phyloP scores from a whole-genome alignment of 2,797 vertebrate genomes.

The Coregonus suidteri region DNA sequence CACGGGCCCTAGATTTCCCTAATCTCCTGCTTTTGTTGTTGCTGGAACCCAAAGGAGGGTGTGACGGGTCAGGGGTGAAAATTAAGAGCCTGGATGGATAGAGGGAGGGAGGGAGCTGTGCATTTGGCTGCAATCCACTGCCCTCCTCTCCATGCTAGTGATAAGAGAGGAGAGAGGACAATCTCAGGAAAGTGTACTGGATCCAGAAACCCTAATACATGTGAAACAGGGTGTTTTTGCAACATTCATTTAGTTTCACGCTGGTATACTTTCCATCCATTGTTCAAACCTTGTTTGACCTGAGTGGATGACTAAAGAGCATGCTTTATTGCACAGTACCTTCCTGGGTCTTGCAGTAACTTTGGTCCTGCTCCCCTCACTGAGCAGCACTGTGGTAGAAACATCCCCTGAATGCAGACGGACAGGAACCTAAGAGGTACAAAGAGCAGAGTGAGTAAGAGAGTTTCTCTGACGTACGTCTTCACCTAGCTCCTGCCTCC shows the following conservation, averaged over 20 bases:
- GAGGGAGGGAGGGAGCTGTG: constrained; percentile 32
- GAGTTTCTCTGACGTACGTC: not conserved
- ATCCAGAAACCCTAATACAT: not conserved
- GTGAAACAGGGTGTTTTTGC: not conserved
- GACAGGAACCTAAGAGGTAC: constrained; percentile 54
- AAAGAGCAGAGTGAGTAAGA: not conserved
- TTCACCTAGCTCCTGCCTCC: not conserved
- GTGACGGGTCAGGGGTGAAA: constrained; percentile 78
- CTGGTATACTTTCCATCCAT: not conserved
- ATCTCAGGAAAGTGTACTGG: not conserved
- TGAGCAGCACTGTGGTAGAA: constrained; percentile 24
- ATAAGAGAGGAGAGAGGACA: constrained; percentile 55
- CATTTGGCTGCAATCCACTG: not conserved
- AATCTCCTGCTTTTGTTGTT: constrained; percentile 73
- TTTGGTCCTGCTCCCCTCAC: not conserved
- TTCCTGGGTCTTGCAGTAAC: not conserved
- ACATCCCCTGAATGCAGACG: constrained; percentile 66
- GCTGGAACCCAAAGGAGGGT: constrained; percentile 68
- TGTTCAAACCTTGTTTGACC: not conserved
- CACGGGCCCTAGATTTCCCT: constrained; percentile 69
- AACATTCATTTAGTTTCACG: not conserved
- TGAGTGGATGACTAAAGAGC: not conserved
- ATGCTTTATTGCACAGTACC: not conserved
- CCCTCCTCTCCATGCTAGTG: constrained; percentile 31
- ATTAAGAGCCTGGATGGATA: constrained; percentile 71